Evolutionary conservation across 2,888 invertebrate genomes (phyloP).

Genomic region (Alcis repandata): DNA sequence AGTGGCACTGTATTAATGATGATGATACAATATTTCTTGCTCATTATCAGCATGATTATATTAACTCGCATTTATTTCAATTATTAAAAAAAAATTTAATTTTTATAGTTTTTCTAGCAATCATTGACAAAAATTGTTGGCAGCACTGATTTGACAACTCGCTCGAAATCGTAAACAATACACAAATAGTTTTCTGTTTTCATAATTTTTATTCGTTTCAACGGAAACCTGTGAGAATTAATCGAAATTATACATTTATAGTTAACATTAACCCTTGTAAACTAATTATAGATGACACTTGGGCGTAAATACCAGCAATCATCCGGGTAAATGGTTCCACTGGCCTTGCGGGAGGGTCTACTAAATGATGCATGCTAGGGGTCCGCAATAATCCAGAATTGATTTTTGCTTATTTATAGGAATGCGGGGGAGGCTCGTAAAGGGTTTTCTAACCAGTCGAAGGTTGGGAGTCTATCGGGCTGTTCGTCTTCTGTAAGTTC

Average conservation of each 20-base stretch:
- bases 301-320: conserved; percentile 84
- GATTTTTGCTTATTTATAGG: conserved; percentile 86
- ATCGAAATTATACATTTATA: conserved; percentile 46
- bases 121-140: too few relatives aligned
- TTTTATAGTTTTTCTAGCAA: too few relatives aligned
- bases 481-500: conserved; percentile 90
- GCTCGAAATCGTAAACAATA: conserved; percentile 56
- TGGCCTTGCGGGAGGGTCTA: conserved; percentile 65
- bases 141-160: too few relatives aligned
- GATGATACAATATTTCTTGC: too few relatives aligned
- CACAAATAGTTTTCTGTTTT: conserved; percentile 46
- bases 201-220: conserved; percentile 53
- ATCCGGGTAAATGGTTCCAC: conserved; percentile 81
- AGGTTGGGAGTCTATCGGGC: conserved; percentile 89
- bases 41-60: too few relatives aligned
- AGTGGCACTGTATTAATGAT: too few relatives aligned
- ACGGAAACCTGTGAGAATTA: conserved; percentile 60
- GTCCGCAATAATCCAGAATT: conserved; percentile 71
- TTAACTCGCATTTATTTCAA: too few relatives aligned
- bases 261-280: conserved; percentile 53
- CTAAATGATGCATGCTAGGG: conserved; percentile 75
- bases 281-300: conserved; percentile 78
- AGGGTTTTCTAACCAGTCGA: conserved; percentile 86
- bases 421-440: conserved; percentile 84
- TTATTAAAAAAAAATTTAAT: too few relatives aligned